phyloP scores from a whole-genome alignment of 2,888 invertebrate genomes.

The Pristionchus mayeri region DNA sequence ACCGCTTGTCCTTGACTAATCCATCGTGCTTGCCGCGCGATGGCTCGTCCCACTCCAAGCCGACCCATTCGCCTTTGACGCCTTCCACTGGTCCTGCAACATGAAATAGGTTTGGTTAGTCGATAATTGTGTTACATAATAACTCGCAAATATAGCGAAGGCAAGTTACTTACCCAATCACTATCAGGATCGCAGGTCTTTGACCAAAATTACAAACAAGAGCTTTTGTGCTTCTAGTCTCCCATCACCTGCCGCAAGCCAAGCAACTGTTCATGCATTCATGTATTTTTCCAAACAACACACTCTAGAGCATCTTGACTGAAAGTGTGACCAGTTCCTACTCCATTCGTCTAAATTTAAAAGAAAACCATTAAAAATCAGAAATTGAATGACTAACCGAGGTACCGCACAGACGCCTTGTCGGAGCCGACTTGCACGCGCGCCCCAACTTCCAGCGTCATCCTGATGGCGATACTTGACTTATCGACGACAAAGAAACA shows the following conservation, averaged over 20 bases:
- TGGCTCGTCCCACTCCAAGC: conserved; percentile 96
- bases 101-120: not conserved
- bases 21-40: conserved; percentile 94
- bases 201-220: too few relatives aligned
- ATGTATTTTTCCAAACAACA: too few relatives aligned
- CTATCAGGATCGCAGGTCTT: too few relatives aligned
- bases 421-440: conserved; percentile 23
- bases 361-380: not conserved
- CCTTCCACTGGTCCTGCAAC: conserved; percentile 40
- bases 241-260: too few relatives aligned
- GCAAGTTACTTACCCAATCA: too few relatives aligned
- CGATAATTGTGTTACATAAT: too few relatives aligned
- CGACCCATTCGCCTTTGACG: conserved; percentile 83
- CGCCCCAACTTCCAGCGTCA: not conserved
- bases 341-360: too few relatives aligned
- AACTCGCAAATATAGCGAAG: too few relatives aligned
- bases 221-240: too few relatives aligned
- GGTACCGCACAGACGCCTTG: conserved; percentile 18
- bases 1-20: conserved; percentile 85
- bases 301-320: too few relatives aligned
- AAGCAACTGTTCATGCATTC: too few relatives aligned
- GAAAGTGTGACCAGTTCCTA: too few relatives aligned
- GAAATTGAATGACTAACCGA: not conserved
- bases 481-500: not conserved
- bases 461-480: not conserved